Evolutionary conservation across 2,797 vertebrate genomes (phyloP), one percentile per base, ranked within the genome.

Genomic region (Melanogrammus aeglefinus): DNA sequence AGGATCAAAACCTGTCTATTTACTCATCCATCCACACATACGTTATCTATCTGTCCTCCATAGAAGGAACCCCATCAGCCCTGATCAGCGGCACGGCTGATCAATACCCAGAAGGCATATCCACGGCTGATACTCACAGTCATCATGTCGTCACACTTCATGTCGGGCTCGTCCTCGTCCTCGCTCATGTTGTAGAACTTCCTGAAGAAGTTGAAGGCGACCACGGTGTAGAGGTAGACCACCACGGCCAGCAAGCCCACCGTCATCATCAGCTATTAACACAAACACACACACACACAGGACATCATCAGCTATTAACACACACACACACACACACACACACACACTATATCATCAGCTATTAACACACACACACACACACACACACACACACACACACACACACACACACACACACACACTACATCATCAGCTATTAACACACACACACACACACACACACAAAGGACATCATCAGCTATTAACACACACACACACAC

Each of bases 81-180:
- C 47, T 57, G 47, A 18, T 51, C 47, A 51, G 47, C 47, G 18
- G 47, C 47, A 18, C 24, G 51, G 18, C 51, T n/a, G 18, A 63
- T 63, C 57, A 63, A 63, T 63, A 63, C 1, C 72, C n/a, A 36
- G 8, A 73, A 73, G 36, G n/a, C 35, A 21, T 21, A 13, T 44
- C 13, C 21, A 16, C 14, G 73, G 39, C 12, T 36, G 35, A 2
- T 21, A 41, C 94, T 90, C 81, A 98, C 97, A 24, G 97, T 98
- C 96, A 98, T 97, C 97, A 98, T 98, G 93, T 98, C 97, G 0
- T 98, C 96, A 14, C 97, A 98, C 90, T 98, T 98, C 97, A 98
- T 98, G 87, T 98, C 96, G 0, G 97, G 97, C 66, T 98, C 97
- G 0, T 98, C 97, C 87, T 98, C 97, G 0, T 98, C 97, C 83